phyloP scores from a whole-genome alignment of 1,140 invertebrate genomes.

The Holcopasites calliopsidis region DNA sequence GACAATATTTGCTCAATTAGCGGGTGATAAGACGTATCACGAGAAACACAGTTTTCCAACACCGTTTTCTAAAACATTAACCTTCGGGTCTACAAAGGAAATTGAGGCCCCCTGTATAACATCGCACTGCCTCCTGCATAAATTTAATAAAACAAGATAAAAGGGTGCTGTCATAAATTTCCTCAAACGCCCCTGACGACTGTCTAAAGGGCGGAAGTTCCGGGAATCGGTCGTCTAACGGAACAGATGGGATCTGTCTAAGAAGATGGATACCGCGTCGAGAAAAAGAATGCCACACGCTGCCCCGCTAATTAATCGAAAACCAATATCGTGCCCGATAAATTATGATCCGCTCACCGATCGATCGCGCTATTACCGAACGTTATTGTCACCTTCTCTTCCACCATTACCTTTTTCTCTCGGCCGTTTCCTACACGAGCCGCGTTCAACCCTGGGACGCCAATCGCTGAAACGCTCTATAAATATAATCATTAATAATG shows the following conservation, averaged over 20 bases:
- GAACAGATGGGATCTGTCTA: not conserved
- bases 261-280: not conserved
- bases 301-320: conserved; percentile 29
- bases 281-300: not conserved
- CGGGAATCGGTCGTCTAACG: not conserved
- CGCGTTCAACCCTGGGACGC: conserved; percentile 26
- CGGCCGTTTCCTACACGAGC: not conserved
- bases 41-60: no score
- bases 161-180: no score
- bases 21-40: no score
- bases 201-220: not conserved
- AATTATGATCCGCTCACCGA: conserved; percentile 38
- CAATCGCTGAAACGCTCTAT: conserved; percentile 16
- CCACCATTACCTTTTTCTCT: not conserved
- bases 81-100: no score
- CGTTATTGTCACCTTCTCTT: not conserved
- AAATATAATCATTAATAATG: conserved; percentile 46
- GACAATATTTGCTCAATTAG: no score
- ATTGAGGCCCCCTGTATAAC: no score
- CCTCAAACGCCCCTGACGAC: not conserved
- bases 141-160: no score
- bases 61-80: no score
- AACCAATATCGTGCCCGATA: conserved; percentile 21
- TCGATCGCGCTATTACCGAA: not conserved
- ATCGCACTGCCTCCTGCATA: no score